Evolutionary conservation across 1,140 invertebrate species (phyloP).

Genomic region (Drosophila mojavensis): DNA sequence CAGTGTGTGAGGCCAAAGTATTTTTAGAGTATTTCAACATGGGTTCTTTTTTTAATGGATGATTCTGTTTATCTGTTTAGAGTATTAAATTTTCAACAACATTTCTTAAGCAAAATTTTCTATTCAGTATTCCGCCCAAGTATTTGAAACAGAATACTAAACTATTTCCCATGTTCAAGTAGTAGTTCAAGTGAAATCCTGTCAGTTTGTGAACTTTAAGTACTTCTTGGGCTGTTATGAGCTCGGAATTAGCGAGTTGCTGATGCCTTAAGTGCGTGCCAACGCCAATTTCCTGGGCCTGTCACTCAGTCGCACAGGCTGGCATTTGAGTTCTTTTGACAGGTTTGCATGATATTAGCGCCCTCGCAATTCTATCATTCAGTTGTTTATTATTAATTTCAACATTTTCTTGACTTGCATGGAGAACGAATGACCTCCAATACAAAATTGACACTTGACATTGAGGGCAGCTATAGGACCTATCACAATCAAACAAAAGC

Average conservation of each 20-base stretch:
- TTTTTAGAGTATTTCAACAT: too few species aligned
- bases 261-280: slow-evolving; percentile 33
- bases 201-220: not conserved
- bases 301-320: slow-evolving; percentile 42
- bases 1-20: too few species aligned
- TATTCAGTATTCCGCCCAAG: too few species aligned
- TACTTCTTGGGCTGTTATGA: not conserved
- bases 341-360: slow-evolving; percentile 50
- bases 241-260: not conserved
- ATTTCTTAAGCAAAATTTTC: too few species aligned
- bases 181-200: not conserved
- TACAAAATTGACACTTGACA: slow-evolving; percentile 9
- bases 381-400: slow-evolving; percentile 65
- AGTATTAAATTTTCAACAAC: too few species aligned
- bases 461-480: not conserved
- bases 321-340: slow-evolving; percentile 52
- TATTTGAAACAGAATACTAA: too few species aligned
- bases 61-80: too few species aligned
- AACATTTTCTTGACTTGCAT: slow-evolving; percentile 46
- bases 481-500: slow-evolving; percentile 15
- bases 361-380: slow-evolving; percentile 24
- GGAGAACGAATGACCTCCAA: slow-evolving; percentile 18
- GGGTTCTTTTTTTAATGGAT: too few species aligned
- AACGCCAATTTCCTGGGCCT: slow-evolving; percentile 37
- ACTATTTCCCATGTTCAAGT: too few species aligned